Evolutionary conservation across 2,888 invertebrate species (phyloP).

Genomic region (Athetis lepigone): DNA sequence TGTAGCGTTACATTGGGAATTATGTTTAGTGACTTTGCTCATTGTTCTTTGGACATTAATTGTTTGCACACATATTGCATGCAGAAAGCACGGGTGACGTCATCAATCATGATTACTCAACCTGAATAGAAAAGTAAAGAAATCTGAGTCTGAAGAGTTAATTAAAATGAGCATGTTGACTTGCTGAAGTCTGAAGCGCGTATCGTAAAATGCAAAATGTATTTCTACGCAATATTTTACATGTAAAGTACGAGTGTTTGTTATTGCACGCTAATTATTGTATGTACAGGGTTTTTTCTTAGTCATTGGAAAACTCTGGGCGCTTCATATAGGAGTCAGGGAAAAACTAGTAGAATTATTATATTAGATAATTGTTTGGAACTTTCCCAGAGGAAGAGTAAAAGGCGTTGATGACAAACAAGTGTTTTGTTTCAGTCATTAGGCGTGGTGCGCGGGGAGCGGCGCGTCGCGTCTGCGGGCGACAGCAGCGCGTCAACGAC

Average conservation of each 20-base stretch:
- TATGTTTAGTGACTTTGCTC: slow-evolving; percentile 72
- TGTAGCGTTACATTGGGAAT: slow-evolving; percentile 72
- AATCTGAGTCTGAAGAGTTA: slow-evolving; percentile 19
- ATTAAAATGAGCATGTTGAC: slow-evolving; percentile 42
- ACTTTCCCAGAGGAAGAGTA: slow-evolving; percentile 41
- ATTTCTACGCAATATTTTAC: slow-evolving; percentile 27
- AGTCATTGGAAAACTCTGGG: background rate
- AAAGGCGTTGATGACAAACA: slow-evolving; percentile 64
- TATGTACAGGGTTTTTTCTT: slow-evolving; percentile 17
- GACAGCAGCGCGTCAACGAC: slow-evolving; percentile 59
- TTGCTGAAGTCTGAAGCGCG: slow-evolving; percentile 18
- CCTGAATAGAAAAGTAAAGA: slow-evolving; percentile 24
- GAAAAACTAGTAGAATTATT: slow-evolving; percentile 30
- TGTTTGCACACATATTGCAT: slow-evolving; percentile 71
- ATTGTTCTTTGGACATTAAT: slow-evolving; percentile 74
- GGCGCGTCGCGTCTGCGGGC: slow-evolving; percentile 55
- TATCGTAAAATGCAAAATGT: slow-evolving; percentile 38
- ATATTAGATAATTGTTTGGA: slow-evolving; percentile 34
- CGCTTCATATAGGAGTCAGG: slow-evolving; percentile 13
- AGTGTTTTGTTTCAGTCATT: slow-evolving; percentile 65
- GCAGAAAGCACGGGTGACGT: slow-evolving; percentile 59
- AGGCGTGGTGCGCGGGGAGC: slow-evolving; percentile 46
- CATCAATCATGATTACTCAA: slow-evolving; percentile 55
- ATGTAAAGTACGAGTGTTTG: slow-evolving; percentile 24
- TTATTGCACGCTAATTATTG: slow-evolving; percentile 28